Evolutionary conservation across 2,888 invertebrate genomes (phyloP).

Genomic region (Petrophora chlorosata): DNA sequence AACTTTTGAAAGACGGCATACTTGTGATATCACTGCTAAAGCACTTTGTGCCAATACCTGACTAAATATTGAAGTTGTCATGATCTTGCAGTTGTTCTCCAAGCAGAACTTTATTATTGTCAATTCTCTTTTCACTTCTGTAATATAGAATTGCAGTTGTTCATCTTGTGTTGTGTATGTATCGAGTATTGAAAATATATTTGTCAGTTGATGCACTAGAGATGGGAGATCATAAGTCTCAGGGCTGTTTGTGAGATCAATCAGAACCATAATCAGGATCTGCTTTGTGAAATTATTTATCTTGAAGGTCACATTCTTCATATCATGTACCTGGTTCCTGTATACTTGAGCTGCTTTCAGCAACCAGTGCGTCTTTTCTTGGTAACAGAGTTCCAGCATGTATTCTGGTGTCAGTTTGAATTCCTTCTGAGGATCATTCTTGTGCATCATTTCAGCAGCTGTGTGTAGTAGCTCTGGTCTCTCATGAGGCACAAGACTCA

Average conservation of each 20-base stretch:
- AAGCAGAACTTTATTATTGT: slow-evolving; percentile 78
- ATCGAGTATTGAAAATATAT: slow-evolving; percentile 77
- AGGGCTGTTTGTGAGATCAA: slow-evolving; percentile 75
- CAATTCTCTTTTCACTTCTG: slow-evolving; percentile 77
- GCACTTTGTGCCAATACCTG: slow-evolving; percentile 76
- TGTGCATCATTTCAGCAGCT: slow-evolving; percentile 65
- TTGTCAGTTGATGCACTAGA: slow-evolving; percentile 71
- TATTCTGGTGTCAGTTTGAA: slow-evolving; percentile 77
- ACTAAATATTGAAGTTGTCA: slow-evolving; percentile 77
- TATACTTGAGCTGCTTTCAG: slow-evolving; percentile 75
- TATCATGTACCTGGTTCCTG: slow-evolving; percentile 71
- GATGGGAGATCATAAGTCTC: slow-evolving; percentile 75
- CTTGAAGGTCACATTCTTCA: slow-evolving; percentile 76
- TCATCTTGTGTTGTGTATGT: slow-evolving; percentile 71
- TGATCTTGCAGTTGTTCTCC: slow-evolving; percentile 77
- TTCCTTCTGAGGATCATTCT: slow-evolving; percentile 69
- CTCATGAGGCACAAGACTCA: slow-evolving; percentile 69
- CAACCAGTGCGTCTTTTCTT: slow-evolving; percentile 76
- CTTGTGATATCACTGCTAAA: slow-evolving; percentile 78
- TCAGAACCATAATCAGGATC: slow-evolving; percentile 77
- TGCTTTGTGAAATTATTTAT: slow-evolving; percentile 79
- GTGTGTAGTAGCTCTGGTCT: slow-evolving; percentile 63
- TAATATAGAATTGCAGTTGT: slow-evolving; percentile 75
- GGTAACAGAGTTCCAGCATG: slow-evolving; percentile 79
- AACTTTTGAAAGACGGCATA: slow-evolving; percentile 74